These are phyloP conservation scores for Euphydryas editha DNA, from an alignment of 2,888 invertebrate species.

Conservation along the genomic window DNA sequence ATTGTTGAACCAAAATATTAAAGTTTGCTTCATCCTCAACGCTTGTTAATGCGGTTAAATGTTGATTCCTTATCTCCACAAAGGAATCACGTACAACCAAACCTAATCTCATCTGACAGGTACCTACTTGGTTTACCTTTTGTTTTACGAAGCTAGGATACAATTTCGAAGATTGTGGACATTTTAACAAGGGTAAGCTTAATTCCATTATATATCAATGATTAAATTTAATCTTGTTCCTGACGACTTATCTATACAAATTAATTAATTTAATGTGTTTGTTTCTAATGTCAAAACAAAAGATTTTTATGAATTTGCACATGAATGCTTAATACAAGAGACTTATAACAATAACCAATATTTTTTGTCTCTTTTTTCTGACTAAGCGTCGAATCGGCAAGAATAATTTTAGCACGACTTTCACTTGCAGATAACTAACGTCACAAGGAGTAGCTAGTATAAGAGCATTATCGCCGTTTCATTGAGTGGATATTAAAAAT, in stretches of 20 bases:
- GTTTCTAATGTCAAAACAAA: too few relatives aligned
- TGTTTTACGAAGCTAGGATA: slow-evolving; percentile 25
- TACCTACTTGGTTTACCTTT: slow-evolving; percentile 30
- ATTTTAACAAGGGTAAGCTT: slow-evolving; percentile 30
- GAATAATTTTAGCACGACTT: not conserved
- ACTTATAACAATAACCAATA: too few relatives aligned
- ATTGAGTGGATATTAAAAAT: too few relatives aligned
- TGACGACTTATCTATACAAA: not conserved
- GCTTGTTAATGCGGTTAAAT: slow-evolving; percentile 15
- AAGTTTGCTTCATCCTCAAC: not conserved
- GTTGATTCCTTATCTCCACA: slow-evolving; percentile 26
- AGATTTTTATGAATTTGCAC: too few relatives aligned
- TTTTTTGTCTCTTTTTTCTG: too few relatives aligned
- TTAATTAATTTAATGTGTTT: too few relatives aligned
- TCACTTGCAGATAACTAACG: too few relatives aligned
- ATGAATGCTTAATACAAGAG: too few relatives aligned
- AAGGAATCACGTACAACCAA: slow-evolving; percentile 30
- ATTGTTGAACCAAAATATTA: slow-evolving; percentile 11
- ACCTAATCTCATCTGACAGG: slow-evolving; percentile 35
- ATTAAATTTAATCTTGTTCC: not conserved
- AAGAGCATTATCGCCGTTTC: too few relatives aligned
- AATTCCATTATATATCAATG: slow-evolving; percentile 17
- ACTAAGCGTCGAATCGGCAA: too few relatives aligned
- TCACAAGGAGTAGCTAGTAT: too few relatives aligned
- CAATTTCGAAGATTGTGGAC: slow-evolving; percentile 30